These are phyloP conservation scores for Apotomis capreana DNA, from an alignment of 2,888 invertebrate species.

Conservation along the genomic window DNA sequence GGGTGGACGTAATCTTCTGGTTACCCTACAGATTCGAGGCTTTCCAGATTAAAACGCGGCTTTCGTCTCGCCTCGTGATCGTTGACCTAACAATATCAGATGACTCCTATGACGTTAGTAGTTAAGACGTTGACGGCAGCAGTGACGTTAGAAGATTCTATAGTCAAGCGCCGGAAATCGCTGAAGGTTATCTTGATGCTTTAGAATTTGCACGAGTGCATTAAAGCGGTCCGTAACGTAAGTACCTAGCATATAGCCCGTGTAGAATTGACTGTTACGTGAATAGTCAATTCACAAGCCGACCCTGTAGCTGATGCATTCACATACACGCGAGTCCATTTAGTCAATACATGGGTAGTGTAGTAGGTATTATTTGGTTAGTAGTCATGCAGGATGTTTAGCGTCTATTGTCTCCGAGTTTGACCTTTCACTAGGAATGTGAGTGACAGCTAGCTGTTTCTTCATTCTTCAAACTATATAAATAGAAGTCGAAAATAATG, in stretches of 20 bases:
- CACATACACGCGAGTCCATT: not conserved
- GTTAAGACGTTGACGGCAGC: too few species aligned
- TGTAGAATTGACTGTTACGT: not conserved
- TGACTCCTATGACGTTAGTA: too few species aligned
- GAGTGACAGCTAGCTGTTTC: conserved; percentile 15
- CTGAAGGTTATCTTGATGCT: too few species aligned
- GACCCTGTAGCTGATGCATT: not conserved
- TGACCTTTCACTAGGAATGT: conserved; percentile 37
- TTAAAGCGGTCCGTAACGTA: too few species aligned
- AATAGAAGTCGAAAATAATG: not conserved
- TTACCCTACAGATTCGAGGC: too few species aligned
- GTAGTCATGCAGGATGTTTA: conserved; percentile 2
- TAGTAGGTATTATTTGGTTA: not conserved
- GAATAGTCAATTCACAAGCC: not conserved
- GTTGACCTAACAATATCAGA: too few species aligned
- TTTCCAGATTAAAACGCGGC: too few species aligned
- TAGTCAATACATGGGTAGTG: not conserved
- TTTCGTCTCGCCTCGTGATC: too few species aligned
- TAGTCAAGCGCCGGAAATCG: too few species aligned
- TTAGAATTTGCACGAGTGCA: too few species aligned
- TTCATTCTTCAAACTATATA: conserved; percentile 16
- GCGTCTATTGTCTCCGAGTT: conserved; percentile 29
- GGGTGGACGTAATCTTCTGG: too few species aligned
- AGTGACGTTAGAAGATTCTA: too few species aligned
- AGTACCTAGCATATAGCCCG: not conserved